Evolutionary conservation across 1,140 invertebrate species (phyloP).

Genomic region (Scaptomyza hsui): DNA sequence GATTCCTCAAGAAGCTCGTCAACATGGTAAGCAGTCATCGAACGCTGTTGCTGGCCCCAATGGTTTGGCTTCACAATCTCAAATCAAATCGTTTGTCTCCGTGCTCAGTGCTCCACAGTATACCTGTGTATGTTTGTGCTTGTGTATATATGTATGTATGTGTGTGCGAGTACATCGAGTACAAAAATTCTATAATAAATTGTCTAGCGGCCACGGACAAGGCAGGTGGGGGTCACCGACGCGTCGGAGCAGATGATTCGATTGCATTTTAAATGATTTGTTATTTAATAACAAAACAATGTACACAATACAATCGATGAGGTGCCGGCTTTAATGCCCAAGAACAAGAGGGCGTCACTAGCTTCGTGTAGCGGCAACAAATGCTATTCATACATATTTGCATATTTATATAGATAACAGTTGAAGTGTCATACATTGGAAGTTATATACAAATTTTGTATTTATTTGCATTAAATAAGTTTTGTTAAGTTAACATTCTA

Average conservation of each 20-base stretch:
- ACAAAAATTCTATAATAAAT: conserved; percentile 42
- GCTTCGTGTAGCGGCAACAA: neutral
- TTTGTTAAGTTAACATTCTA: neutral
- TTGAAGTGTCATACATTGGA: neutral
- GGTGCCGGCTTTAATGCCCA: neutral
- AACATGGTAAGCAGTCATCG: conserved; percentile 58
- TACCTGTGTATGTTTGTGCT: neutral
- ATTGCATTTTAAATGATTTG: neutral
- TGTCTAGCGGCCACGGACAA: conserved; percentile 17
- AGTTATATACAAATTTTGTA: neutral
- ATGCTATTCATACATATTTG: too few relatives aligned
- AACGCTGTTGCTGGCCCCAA: neutral
- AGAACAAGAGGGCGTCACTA: neutral
- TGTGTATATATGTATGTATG: conserved; percentile 17
- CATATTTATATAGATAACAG: too few relatives aligned
- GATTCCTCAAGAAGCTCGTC: conserved; percentile 68
- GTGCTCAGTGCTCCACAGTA: conserved; percentile 13
- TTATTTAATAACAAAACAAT: neutral
- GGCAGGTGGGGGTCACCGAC: conserved; percentile 29
- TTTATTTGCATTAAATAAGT: neutral
- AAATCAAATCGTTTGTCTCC: conserved; percentile 35
- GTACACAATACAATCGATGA: neutral
- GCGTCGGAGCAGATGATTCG: conserved; percentile 15
- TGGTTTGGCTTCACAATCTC: conserved; percentile 8
- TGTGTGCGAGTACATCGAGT: conserved; percentile 22